Percentiles rank a stretch among this genome's conserved stretches.
Evolutionary conservation across 2,113 vertebrate species (phyloP).

Genomic region (Riparia riparia): DNA sequence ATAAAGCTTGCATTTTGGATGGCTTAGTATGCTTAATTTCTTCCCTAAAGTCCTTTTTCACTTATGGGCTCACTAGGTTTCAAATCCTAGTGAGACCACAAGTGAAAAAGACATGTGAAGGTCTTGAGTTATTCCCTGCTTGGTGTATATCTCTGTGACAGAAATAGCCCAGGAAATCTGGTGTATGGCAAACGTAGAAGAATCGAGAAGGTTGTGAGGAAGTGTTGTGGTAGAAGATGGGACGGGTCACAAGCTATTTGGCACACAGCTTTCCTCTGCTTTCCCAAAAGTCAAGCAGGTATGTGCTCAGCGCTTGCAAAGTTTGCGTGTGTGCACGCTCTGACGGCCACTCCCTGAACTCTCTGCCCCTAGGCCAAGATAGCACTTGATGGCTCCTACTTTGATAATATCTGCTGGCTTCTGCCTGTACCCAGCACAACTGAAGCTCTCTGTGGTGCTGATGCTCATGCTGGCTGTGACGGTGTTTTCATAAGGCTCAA

Average conservation of each 20-base stretch:
- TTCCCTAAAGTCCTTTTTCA: background rate
- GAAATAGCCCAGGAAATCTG: background rate
- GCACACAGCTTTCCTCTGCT: background rate
- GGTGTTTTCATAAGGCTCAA: constrained; percentile 56
- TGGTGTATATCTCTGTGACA: background rate
- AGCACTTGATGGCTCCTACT: background rate
- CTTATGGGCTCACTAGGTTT: background rate
- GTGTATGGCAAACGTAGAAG: background rate
- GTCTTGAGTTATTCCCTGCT: background rate
- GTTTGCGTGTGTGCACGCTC: fast-evolving
- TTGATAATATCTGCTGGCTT: background rate
- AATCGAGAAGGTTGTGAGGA: background rate
- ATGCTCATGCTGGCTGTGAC: background rate
- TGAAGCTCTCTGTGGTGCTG: background rate
- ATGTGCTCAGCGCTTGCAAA: background rate
- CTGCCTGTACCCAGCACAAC: background rate
- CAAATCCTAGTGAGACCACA: background rate
- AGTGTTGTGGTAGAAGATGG: background rate
- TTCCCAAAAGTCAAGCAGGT: background rate
- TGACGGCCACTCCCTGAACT: background rate
- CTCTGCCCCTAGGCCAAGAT: background rate
- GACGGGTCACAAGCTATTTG: background rate
- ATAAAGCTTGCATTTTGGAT: constrained; percentile 15
- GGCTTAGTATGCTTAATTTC: background rate
- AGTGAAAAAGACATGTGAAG: background rate